Conservation (phyloP, 2,888 invertebrate species). For the Helobdella robusta region DNA sequence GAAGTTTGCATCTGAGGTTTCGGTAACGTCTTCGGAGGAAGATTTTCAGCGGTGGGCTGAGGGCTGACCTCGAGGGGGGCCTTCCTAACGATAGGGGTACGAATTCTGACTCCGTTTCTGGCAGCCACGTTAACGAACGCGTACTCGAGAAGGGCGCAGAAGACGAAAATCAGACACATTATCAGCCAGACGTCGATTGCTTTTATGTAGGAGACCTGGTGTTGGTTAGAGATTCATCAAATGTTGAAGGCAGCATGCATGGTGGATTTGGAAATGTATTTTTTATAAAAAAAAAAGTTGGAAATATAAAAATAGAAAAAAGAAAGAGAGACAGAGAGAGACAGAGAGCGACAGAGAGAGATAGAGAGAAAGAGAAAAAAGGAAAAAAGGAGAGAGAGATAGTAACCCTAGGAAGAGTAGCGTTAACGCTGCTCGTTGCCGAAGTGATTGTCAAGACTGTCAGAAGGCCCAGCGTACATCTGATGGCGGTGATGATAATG, state of each 20-base stretch:
- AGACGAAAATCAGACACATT: constrained; percentile 36
- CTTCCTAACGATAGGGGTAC: constrained; percentile 26
- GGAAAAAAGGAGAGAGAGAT: too few relatives aligned
- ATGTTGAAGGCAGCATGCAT: too few relatives aligned
- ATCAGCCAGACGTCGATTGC: constrained; percentile 58
- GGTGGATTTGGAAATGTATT: neutral
- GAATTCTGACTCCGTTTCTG: constrained; percentile 30
- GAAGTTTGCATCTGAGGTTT: too few relatives aligned
- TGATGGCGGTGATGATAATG: neutral
- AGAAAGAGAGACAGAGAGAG: neutral
- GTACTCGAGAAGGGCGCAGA: constrained; percentile 37
- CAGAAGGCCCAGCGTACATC: constrained; percentile 75
- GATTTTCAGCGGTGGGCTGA: too few relatives aligned
- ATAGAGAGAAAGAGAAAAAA: neutral
- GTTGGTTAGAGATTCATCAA: too few relatives aligned
- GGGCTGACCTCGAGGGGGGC: constrained; percentile 21
- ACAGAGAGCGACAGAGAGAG: neutral
- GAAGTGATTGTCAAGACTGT: constrained; percentile 66
- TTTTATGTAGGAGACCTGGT: constrained; percentile 77
- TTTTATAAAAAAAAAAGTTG: neutral
- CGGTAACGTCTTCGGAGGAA: constrained; percentile 9
- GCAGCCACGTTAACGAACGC: constrained; percentile 38
- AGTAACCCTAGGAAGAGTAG: constrained; percentile 62
- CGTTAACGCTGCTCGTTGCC: constrained; percentile 81
- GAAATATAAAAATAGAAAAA: neutral